Conservation (phyloP, 2,113 vertebrate genomes). For the Abramis brama region DNA sequence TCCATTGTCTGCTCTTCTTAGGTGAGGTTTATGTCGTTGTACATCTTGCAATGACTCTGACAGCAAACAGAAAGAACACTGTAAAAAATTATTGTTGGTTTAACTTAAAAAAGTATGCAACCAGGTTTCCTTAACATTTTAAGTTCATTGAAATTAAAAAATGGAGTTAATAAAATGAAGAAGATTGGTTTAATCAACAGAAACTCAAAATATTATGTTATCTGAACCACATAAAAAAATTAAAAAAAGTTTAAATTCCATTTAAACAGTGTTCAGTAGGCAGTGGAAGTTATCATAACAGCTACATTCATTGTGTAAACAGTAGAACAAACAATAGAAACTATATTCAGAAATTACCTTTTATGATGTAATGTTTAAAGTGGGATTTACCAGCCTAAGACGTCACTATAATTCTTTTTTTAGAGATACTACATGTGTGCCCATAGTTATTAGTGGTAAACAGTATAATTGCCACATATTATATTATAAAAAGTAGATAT, state of each 20-base stretch:
- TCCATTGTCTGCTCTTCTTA: conserved; percentile 13
- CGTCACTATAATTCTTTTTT: background rate
- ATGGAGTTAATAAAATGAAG: too few relatives aligned
- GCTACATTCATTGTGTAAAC: background rate
- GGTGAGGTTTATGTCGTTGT: background rate
- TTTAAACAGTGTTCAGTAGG: background rate
- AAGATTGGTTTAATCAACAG: too few relatives aligned
- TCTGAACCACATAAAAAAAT: too few relatives aligned
- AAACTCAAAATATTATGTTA: too few relatives aligned
- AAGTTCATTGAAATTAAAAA: too few relatives aligned
- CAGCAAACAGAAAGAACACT: background rate
- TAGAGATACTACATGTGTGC: background rate
- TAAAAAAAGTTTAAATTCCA: too few relatives aligned
- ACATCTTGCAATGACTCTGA: background rate
- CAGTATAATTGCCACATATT: background rate
- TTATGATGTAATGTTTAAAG: background rate
- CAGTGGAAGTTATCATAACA: background rate
- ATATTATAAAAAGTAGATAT: background rate
- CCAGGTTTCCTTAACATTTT: too few relatives aligned
- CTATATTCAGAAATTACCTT: background rate
- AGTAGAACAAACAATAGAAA: background rate
- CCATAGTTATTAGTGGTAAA: background rate
- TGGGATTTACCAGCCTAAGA: background rate
- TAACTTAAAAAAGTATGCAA: too few relatives aligned
- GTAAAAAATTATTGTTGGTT: too few relatives aligned